Base-by-base conservation (phyloP, 2,113 vertebrate species). In the Trachemys scripta region DNA sequence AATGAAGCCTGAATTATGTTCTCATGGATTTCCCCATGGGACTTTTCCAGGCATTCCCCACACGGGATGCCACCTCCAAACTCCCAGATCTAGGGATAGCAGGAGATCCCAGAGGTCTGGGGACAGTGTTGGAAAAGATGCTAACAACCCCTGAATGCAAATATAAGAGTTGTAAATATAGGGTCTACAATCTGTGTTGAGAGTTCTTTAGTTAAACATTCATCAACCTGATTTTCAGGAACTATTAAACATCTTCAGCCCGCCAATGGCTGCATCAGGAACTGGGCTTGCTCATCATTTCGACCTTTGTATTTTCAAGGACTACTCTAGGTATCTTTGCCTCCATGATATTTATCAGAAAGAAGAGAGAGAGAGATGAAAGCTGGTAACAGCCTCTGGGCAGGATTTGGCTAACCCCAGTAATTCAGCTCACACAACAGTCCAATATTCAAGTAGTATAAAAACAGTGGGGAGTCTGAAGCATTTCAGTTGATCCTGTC, bases 321-420 rank as follows among this genome's bases (percentile, higher is more conserved):
- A 93, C 91, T 65, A 90, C 53, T 47, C 92, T 72, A 92, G 79
- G 84, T 88, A 79, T 90, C 88, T 92, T 59, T 90, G 91, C 84
- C 79, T 94, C 79, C 10, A 78, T 3, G 57, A 87, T 90, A 94
- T 29, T 90, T 93, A 95, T 78, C 86, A 87, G 57, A 91, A 56
- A 65, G 81, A 12, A 20, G 92, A 93, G 69, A 42, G 38, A 87
- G 82, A 89, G 92, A 96, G 80, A 54, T 53, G 92, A 92, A 96
- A 95, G 90, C 82, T 90, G 86, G 90, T 5, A 92, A 90, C 84
- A 95, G 92, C 94, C 95, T 93, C 95, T 94, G 92, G 95, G 97
- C 88, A 94, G 92, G 96, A 97, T 97, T 98, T 96, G 88, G 91
- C 95, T 96, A 90, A 78, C 80, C 35, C 29, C 72, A 94, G 69